These are phyloP conservation scores for Halisarca cf. caerulea DNA, from an alignment of 37 sponge, comb jelly and placozoan genomes.

Conservation along the genomic window DNA sequence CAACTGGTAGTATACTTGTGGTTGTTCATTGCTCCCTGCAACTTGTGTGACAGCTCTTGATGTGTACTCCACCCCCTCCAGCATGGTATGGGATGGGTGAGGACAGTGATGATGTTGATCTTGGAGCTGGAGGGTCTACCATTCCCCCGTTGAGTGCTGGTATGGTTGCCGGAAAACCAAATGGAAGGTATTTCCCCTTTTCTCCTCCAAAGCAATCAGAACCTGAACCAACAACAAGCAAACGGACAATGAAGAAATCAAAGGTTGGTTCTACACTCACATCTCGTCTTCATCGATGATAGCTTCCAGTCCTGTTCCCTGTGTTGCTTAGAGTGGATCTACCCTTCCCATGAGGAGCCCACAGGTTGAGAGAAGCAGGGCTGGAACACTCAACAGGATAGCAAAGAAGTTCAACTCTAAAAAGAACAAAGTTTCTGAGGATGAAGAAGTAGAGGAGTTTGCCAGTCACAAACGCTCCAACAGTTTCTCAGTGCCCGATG, in stretches of 20 bases:
- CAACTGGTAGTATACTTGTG: not conserved
- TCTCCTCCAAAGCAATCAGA: slow-evolving; percentile 11
- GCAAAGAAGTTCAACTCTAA: not conserved
- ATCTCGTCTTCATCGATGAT: not conserved
- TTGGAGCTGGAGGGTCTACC: not conserved
- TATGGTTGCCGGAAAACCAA: slow-evolving; percentile 16
- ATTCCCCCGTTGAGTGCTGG: not conserved
- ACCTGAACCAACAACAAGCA: not conserved
- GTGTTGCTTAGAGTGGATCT: not conserved
- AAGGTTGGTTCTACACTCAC: slow-evolving; percentile 2
- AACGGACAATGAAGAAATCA: not conserved
- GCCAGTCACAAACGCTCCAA: not conserved
- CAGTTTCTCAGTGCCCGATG: slow-evolving; percentile 4
- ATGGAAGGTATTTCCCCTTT: slow-evolving; percentile 19
- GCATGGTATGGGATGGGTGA: too few species aligned
- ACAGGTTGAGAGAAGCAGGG: not conserved
- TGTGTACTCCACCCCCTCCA: not conserved
- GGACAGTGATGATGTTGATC: not conserved
- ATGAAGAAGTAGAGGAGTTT: not conserved
- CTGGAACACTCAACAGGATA: slow-evolving; percentile 1
- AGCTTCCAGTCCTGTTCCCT: not conserved
- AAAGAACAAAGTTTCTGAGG: not conserved
- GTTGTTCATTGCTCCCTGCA: not conserved
- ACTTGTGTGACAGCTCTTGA: not conserved
- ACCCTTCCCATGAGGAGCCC: not conserved